Percentiles rank a stretch among this genome's conserved stretches.
phyloP scores from a whole-genome alignment of 1,140 invertebrate species.

The Zaprionus kolodkinae region DNA sequence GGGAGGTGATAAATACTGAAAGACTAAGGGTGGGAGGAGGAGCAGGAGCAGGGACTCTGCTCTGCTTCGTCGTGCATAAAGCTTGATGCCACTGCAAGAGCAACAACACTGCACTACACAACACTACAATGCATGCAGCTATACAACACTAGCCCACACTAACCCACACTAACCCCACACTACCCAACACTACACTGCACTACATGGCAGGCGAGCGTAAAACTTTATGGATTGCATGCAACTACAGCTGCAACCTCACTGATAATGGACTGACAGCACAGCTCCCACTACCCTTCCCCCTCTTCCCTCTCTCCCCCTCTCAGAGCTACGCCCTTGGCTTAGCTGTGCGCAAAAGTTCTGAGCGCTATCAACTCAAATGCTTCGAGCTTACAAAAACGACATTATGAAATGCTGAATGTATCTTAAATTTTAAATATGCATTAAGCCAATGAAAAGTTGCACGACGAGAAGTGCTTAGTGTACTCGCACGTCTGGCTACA shows the following conservation, averaged over 20 bases:
- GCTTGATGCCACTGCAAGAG: slow-evolving; percentile 9
- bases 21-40: background rate
- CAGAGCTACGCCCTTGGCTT: slow-evolving; percentile 8
- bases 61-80: slow-evolving; percentile 22
- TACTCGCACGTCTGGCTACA: background rate
- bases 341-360: slow-evolving; percentile 51
- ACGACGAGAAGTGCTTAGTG: slow-evolving; percentile 62
- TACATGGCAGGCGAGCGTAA: slow-evolving; percentile 8
- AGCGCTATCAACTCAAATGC: slow-evolving; percentile 71
- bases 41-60: slow-evolving; percentile 13
- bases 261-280: slow-evolving; percentile 62
- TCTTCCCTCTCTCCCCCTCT: background rate
- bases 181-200: background rate
- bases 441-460: slow-evolving; percentile 73
- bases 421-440: slow-evolving; percentile 74
- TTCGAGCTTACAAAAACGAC: slow-evolving; percentile 56
- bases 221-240: slow-evolving; percentile 69
- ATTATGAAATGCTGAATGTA: slow-evolving; percentile 61
- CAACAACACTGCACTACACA: background rate
- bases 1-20: slow-evolving; percentile 7
- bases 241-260: slow-evolving; percentile 52
- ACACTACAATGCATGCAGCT: background rate
- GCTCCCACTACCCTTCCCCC: background rate
- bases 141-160: background rate
- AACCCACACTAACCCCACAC: background rate